These are phyloP conservation scores for cattle (Bos taurus) DNA, from an alignment of 2,113 vertebrate species.

Conservation along the genomic window DNA sequence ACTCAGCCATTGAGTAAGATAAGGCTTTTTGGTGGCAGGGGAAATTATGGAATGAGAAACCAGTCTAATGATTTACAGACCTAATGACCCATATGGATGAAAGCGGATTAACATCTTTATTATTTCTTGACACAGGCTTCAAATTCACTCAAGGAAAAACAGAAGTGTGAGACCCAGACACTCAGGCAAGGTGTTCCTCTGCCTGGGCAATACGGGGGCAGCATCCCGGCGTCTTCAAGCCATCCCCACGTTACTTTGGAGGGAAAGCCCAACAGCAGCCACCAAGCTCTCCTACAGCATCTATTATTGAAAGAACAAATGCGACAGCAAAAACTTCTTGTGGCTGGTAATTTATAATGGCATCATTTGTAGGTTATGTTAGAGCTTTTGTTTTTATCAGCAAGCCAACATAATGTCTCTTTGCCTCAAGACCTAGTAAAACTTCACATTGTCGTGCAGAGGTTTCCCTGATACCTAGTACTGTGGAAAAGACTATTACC, in stretches of 20 bases:
- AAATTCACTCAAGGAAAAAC: constrained; percentile 89
- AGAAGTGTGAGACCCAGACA: constrained; percentile 83
- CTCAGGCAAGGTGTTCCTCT: constrained; percentile 86
- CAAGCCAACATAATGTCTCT: not conserved
- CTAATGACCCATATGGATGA: not conserved
- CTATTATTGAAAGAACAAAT: constrained; percentile 97
- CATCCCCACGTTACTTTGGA: constrained; percentile 87
- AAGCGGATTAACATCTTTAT: constrained; percentile 37
- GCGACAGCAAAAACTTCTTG: constrained; percentile 94
- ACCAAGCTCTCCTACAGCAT: constrained; percentile 97
- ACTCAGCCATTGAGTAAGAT: not conserved
- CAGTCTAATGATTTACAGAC: not conserved
- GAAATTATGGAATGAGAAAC: not conserved
- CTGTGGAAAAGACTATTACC: not conserved
- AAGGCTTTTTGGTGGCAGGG: not conserved
- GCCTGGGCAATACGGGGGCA: constrained; percentile 88
- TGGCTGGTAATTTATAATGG: constrained; percentile 84
- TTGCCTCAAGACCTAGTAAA: not conserved
- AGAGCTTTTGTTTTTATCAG: constrained; percentile 31
- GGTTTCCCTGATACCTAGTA: not conserved
- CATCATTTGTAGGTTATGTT: not conserved
- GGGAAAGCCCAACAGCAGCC: constrained; percentile 94
- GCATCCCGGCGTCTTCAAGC: constrained; percentile 79
- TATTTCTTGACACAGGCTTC: constrained; percentile 85
- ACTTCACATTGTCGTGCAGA: not conserved